Base-by-base conservation (phyloP, 2,113 vertebrate genomes). In the Lepus europaeus region DNA sequence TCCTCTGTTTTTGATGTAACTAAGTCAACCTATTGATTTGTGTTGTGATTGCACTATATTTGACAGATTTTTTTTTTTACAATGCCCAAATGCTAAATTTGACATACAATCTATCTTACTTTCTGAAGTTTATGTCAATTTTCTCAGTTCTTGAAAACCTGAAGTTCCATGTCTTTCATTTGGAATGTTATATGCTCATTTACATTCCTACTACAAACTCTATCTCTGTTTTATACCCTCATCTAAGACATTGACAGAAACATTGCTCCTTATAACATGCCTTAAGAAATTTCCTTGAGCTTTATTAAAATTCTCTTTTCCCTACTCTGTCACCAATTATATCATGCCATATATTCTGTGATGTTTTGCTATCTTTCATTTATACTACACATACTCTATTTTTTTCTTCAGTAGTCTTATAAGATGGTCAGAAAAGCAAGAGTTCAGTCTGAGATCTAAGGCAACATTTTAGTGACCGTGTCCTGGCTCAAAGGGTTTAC, bases 51-150 rank as follows among this genome's bases (percentile, higher is more conserved):
- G 4, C 12, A 39, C 5, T 91, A 25, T 49, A 53, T 11, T 76
- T 13, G 23, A 66, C 4, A 74, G 66, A 79, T 6, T 25, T 76
- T 73, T 76, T 73, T 80, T 51, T 61, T 56, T 5, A 83, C 2
- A 84, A 59, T 36, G 66, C 12, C 9, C 64, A 94, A 63, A 84
- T 39, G 23, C 14, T 91, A 80, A 87, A 61, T 3, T 78, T 83
- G 51, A 69, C 23, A 68, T 87, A 45, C n/a, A 22, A 56, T 63
- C 51, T 72, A 53, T 49, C 1, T 74, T 81, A 31, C 81, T 89
- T 89, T 91, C n/a, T 77, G 77, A 90, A 11, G 33, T 68, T 93
- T 63, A 23, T 61, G 68, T 73, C 9, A 74, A 91, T 85, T 72
- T 69, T 68, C 12, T 77, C 91, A 33, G 78, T 76, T 68, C 36